Evolutionary conservation across 1,140 invertebrate species (phyloP).

Genomic region (Sycobia sp.): DNA sequence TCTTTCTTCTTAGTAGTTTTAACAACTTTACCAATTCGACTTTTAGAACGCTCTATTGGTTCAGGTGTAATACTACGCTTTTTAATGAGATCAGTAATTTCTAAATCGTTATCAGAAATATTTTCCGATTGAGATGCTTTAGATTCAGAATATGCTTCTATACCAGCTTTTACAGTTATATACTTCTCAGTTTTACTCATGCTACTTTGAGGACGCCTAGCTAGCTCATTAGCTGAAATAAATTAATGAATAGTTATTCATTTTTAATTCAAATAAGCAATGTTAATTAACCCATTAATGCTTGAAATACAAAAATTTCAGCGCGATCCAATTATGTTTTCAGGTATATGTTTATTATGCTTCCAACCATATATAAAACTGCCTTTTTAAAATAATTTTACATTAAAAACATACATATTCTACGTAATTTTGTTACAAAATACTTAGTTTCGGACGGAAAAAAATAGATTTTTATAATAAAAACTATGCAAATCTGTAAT

Average conservation of each 20-base stretch:
- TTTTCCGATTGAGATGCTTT: neutral
- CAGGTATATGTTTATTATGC: too few relatives aligned
- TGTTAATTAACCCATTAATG: too few relatives aligned
- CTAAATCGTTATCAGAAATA: slow-evolving; percentile 18
- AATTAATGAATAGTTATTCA: neutral
- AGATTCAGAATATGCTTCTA: neutral
- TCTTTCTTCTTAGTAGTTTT: slow-evolving; percentile 9
- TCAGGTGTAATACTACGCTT: neutral
- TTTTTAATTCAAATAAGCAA: too few relatives aligned
- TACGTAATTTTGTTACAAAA: too few relatives aligned
- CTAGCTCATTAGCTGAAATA: slow-evolving; percentile 9
- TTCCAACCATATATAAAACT: too few relatives aligned
- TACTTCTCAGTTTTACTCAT: slow-evolving; percentile 1
- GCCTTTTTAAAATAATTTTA: too few relatives aligned
- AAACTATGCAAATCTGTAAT: too few relatives aligned
- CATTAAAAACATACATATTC: too few relatives aligned
- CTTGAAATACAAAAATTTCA: too few relatives aligned
- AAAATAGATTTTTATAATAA: too few relatives aligned
- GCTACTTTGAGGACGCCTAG: slow-evolving; percentile 1
- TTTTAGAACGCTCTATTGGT: neutral
- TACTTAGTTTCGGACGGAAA: too few relatives aligned
- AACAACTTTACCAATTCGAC: neutral
- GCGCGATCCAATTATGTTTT: too few relatives aligned
- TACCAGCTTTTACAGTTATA: neutral
- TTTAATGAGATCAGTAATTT: slow-evolving; percentile 12